phyloP scores from a whole-genome alignment of 1,140 invertebrate genomes.

The Parasteatoda tepidariorum region DNA sequence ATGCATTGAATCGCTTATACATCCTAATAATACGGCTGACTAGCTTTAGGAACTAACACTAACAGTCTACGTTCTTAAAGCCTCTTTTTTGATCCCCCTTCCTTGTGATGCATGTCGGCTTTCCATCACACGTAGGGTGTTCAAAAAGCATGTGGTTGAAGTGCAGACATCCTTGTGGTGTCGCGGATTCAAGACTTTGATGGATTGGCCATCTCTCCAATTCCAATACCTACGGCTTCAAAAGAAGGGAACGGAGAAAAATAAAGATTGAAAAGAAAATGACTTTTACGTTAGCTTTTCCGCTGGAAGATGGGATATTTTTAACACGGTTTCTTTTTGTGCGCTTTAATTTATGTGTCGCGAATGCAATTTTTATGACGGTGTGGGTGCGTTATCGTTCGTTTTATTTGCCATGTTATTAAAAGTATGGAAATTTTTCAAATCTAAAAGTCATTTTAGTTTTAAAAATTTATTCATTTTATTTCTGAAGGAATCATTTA shows the following conservation, averaged over 20 bases:
- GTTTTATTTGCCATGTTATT: no score
- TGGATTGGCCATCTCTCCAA: slow-evolving; percentile 5
- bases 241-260: not conserved
- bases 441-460: no score
- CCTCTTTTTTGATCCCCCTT: not conserved
- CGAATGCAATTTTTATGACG: no score
- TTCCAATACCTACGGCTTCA: not conserved
- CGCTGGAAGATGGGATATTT: no score
- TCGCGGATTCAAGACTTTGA: slow-evolving; percentile 13
- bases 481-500: no score
- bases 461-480: no score
- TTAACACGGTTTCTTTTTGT: no score
- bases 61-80: not conserved
- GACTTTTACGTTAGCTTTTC: not conserved
- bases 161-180: slow-evolving; percentile 9
- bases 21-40: not conserved
- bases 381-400: no score
- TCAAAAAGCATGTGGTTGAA: not conserved
- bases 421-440: no score
- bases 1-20: not conserved
- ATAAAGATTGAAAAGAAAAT: not conserved
- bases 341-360: no score
- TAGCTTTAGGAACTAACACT: not conserved
- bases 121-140: not conserved
- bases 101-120: not conserved